phyloP scores from a whole-genome alignment of 2,888 invertebrate species.

The Abrostola tripartita region DNA sequence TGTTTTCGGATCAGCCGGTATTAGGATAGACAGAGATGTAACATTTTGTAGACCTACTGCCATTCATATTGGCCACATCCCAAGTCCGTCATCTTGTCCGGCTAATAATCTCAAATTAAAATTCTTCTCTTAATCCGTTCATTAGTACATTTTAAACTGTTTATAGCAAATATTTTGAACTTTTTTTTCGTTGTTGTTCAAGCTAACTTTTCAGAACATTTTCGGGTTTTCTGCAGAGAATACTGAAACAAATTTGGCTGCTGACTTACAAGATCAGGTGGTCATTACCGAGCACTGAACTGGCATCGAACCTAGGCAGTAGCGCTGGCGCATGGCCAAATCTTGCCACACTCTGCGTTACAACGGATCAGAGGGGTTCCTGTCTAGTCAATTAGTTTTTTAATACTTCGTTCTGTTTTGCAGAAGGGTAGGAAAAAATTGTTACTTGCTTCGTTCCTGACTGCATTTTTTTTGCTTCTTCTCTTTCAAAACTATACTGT shows the following conservation, averaged over 20 bases:
- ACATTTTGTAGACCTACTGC: too few relatives aligned
- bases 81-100: too few relatives aligned
- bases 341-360: constrained; percentile 51
- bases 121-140: too few relatives aligned
- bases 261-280: constrained; percentile 58
- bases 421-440: too few relatives aligned
- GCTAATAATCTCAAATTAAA: too few relatives aligned
- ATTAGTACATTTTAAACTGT: too few relatives aligned
- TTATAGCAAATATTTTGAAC: background rate
- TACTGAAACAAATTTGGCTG: constrained; percentile 39
- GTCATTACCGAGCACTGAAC: constrained; percentile 53
- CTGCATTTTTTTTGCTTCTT: too few relatives aligned
- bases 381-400: constrained; percentile 25
- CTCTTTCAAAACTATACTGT: too few relatives aligned
- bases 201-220: background rate
- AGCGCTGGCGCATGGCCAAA: constrained; percentile 55
- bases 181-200: background rate
- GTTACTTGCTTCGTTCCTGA: too few relatives aligned
- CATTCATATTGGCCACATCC: too few relatives aligned
- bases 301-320: constrained; percentile 50
- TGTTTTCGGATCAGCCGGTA: too few relatives aligned
- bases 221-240: constrained; percentile 19
- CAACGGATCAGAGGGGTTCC: constrained; percentile 47
- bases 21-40: too few relatives aligned
- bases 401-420: background rate